phyloP scores from a whole-genome alignment of 2,888 invertebrate genomes.

The Strigamia transsilvanica region DNA sequence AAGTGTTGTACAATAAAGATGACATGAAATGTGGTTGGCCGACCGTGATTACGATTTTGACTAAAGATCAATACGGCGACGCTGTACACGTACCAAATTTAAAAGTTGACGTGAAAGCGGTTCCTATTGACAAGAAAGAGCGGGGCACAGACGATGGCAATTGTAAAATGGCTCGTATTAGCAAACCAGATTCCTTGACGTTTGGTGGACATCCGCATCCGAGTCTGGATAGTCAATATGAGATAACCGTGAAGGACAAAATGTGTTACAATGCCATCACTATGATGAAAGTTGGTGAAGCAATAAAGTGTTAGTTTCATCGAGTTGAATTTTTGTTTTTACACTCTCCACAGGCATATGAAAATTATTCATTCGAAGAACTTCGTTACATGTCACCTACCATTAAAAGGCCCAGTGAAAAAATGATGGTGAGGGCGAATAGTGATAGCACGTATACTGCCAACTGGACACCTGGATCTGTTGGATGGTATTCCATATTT shows the following conservation, averaged over 20 bases:
- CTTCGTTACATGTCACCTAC: conserved; percentile 78
- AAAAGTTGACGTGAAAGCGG: conserved; percentile 76
- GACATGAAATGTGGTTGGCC: conserved; percentile 80
- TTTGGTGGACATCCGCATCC: conserved; percentile 73
- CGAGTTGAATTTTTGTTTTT: conserved; percentile 51
- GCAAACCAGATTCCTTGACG: conserved; percentile 70
- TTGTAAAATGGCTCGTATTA: conserved; percentile 70
- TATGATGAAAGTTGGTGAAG: conserved; percentile 82
- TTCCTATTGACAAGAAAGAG: conserved; percentile 75
- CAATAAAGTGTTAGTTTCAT: not conserved
- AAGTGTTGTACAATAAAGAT: conserved; percentile 76
- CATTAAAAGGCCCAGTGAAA: conserved; percentile 77
- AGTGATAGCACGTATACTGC: conserved; percentile 83
- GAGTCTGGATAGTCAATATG: conserved; percentile 77
- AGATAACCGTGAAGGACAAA: conserved; percentile 86
- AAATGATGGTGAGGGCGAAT: conserved; percentile 79
- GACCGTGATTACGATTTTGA: conserved; percentile 80
- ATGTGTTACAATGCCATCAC: conserved; percentile 94
- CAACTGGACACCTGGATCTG: conserved; percentile 89
- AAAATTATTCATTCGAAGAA: conserved; percentile 95
- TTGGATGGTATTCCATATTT: conserved; percentile 88
- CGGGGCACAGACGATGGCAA: conserved; percentile 68
- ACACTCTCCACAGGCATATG: conserved; percentile 73
- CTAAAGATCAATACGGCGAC: conserved; percentile 91
- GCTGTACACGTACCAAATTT: conserved; percentile 83